A percentile compares a stretch with the other conserved stretches of the same genome.
Evolutionary conservation across 2,113 vertebrate species (phyloP).

Genomic region (Choloepus hoffmanni): DNA sequence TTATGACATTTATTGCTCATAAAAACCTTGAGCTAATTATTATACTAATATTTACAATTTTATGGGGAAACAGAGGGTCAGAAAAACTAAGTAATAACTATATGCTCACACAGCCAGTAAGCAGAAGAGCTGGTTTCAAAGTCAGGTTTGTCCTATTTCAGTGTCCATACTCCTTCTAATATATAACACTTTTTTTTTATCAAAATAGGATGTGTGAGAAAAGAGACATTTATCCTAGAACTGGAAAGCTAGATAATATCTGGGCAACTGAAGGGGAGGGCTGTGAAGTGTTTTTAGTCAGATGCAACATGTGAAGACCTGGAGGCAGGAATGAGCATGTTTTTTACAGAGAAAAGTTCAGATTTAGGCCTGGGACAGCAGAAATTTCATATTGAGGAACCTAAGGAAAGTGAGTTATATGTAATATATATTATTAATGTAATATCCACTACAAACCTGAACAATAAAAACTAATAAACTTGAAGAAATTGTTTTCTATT

Average conservation of each 20-base stretch:
- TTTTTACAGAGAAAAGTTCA: background rate
- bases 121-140: slow-evolving; percentile 14
- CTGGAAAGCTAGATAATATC: background rate
- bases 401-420: background rate
- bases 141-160: background rate
- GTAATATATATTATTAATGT: slow-evolving; percentile 8
- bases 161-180: background rate
- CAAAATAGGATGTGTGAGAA: background rate
- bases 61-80: background rate
- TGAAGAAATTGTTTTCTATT: background rate
- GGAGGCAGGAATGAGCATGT: background rate
- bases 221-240: background rate
- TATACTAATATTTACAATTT: background rate
- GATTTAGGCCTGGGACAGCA: background rate
- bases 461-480: background rate
- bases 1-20: background rate
- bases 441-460: background rate
- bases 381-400: background rate
- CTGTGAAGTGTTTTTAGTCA: background rate
- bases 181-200: background rate
- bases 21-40: background rate
- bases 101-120: background rate
- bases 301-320: background rate
- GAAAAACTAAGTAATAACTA: background rate
- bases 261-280: background rate